Conservation (phyloP, 2,888 invertebrate genomes). For the Hipparchia semele region DNA sequence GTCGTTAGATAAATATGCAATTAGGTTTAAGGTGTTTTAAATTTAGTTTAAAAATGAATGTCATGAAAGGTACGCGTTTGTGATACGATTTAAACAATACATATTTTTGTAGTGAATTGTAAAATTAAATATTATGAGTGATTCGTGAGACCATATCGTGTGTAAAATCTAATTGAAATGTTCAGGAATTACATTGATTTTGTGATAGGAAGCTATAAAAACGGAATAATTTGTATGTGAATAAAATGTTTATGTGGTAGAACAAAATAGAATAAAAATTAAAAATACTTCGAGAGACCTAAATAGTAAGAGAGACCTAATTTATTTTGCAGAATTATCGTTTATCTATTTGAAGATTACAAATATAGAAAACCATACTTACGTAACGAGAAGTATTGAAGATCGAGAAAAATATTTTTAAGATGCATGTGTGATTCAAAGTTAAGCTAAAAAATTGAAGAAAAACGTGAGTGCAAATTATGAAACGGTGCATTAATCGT, state of each 20-base stretch:
- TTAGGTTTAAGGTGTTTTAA: constrained; percentile 57
- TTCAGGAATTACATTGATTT: background rate
- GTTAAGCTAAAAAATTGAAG: background rate
- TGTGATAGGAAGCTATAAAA: background rate
- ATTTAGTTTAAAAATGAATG: constrained; percentile 44
- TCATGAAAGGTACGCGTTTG: constrained; percentile 30
- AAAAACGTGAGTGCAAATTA: constrained; percentile 23
- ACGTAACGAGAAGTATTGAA: too few relatives aligned
- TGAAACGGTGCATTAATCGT: constrained; percentile 36
- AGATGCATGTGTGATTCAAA: too few relatives aligned
- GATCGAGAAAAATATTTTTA: too few relatives aligned
- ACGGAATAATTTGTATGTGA: background rate
- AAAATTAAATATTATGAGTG: background rate
- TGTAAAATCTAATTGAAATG: background rate
- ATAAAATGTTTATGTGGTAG: background rate
- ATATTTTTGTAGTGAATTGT: background rate
- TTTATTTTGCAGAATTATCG: too few relatives aligned
- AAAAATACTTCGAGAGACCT: background rate
- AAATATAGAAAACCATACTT: too few relatives aligned
- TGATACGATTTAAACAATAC: constrained; percentile 1
- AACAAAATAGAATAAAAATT: background rate
- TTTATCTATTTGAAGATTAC: too few relatives aligned
- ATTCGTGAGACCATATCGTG: background rate
- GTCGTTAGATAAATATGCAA: constrained; percentile 74
- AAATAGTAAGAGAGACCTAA: background rate